These are phyloP conservation scores for Notiomystis cincta DNA, from an alignment of 2,113 vertebrate species.

Conservation along the genomic window DNA sequence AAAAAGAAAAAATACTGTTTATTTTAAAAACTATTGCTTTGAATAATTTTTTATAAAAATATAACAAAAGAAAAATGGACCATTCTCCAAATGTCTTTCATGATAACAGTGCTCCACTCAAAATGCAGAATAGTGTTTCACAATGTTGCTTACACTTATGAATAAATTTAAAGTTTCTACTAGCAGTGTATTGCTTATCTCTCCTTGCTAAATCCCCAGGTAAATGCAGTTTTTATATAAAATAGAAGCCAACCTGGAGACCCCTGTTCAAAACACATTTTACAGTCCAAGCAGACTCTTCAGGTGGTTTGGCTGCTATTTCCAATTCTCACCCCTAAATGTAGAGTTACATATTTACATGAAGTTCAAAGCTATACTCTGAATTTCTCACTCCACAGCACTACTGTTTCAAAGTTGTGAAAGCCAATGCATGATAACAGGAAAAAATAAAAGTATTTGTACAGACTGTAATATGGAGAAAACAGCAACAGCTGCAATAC, in stretches of 20 bases:
- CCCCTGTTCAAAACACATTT: not conserved
- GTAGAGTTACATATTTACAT: not conserved
- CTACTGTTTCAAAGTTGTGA: not conserved
- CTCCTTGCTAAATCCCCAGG: not conserved
- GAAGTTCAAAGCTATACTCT: not conserved
- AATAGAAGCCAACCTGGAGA: not conserved
- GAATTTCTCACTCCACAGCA: constrained; percentile 3
- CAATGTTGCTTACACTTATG: not conserved
- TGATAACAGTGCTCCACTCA: not conserved
- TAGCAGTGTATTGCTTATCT: not conserved
- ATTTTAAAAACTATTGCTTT: not conserved
- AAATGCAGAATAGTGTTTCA: not conserved
- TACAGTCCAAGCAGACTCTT: not conserved
- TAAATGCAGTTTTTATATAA: not conserved
- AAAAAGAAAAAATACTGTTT: not conserved
- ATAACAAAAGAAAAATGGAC: rapidly evolving
- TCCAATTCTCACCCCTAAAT: not conserved
- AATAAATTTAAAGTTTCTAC: not conserved
- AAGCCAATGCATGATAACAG: not conserved
- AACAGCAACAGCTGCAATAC: constrained; percentile 7
- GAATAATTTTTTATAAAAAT: not conserved
- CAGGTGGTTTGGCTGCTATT: not conserved
- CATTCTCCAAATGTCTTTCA: not conserved
- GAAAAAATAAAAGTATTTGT: not conserved
- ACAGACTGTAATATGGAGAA: not conserved